Evolutionary conservation across 2,888 invertebrate species (phyloP), one percentile per base, ranked within the genome.

Genomic region (Ectemnius cavifrons): DNA sequence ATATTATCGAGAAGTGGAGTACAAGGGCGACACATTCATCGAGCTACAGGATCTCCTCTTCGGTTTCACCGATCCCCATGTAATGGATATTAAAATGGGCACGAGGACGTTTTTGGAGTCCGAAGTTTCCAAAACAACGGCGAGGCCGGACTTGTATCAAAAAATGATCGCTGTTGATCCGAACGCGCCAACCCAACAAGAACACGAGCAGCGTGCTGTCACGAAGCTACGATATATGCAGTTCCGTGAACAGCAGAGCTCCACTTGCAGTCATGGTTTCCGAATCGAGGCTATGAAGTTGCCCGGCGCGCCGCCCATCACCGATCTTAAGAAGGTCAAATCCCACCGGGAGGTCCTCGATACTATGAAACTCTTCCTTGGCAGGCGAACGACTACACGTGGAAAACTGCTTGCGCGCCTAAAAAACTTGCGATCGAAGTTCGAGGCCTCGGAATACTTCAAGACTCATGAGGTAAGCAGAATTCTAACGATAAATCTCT

Each of bases 61-160:
- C 85, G 96, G 97, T 71, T 99, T 98, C 91, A 93, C 93, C 87
- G 96, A 98, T 91, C 98, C 98, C 0, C 95, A 96, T 88, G 97
- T 99, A 0, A 98, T 99, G 95, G 99, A 99, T 91, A 96, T 99
- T 75, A 99, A 99, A 92, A 96, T 99, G 94, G 99, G 99, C 58
- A 96, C 96, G 2, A 94, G 98, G 86, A 99, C 99, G 20, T 99
- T 99, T 91, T 93, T 98, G 52, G 99, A 99, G 91, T 95, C 96
- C 2, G 99, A 99, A 92, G 99, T 99, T 56, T 94, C 94, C 88
- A 99, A 98, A 89, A 95, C 94, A 27, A 94, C 94, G 59, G 95
- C 97, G 18, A 93, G 99, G 63, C 89, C 93, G 3, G 99, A 99
- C 92, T 93, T 99, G 47, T 99, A 98, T 91, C 95, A 97, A 84